A percentile compares a stretch with the other conserved stretches of the same genome.
Evolutionary conservation across 2,797 vertebrate species (phyloP).

Genomic region (Neostethus bicornis): DNA sequence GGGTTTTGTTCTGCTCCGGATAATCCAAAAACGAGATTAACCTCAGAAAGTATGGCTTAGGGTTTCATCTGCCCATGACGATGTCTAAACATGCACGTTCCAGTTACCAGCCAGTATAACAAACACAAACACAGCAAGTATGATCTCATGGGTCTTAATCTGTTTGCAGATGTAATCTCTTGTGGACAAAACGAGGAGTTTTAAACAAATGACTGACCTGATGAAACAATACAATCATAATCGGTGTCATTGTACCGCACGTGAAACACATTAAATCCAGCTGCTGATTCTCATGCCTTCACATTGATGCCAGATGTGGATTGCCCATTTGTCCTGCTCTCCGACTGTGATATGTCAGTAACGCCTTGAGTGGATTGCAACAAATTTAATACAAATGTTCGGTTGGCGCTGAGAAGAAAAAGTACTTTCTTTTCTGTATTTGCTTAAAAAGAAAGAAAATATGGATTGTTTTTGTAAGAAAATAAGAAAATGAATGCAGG

Average conservation of each 20-base stretch:
- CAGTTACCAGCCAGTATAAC: constrained; percentile 43
- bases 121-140: constrained; percentile 28
- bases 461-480: neutral
- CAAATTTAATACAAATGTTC: neutral
- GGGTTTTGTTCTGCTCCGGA: constrained; percentile 40
- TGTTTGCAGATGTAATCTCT: constrained; percentile 21
- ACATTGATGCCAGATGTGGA: neutral
- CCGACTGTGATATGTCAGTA: neutral
- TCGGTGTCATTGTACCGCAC: constrained; percentile 23
- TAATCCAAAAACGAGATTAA: constrained; percentile 66
- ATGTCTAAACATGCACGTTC: constrained; percentile 48
- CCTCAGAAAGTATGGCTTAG: constrained; percentile 53
- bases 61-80: constrained; percentile 27
- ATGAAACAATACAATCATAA: constrained; percentile 20
- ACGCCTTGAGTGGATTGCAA: neutral
- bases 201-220: constrained; percentile 26
- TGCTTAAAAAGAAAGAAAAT: too few relatives aligned
- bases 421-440: neutral
- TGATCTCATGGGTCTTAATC: constrained; percentile 16
- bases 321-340: constrained; percentile 7
- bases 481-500: neutral
- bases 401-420: neutral
- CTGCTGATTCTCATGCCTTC: constrained; percentile 31
- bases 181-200: constrained; percentile 16
- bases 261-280: constrained; percentile 40